These are phyloP conservation scores for Amniataba percoides DNA, from an alignment of 2,797 vertebrate genomes.

Conservation along the genomic window DNA sequence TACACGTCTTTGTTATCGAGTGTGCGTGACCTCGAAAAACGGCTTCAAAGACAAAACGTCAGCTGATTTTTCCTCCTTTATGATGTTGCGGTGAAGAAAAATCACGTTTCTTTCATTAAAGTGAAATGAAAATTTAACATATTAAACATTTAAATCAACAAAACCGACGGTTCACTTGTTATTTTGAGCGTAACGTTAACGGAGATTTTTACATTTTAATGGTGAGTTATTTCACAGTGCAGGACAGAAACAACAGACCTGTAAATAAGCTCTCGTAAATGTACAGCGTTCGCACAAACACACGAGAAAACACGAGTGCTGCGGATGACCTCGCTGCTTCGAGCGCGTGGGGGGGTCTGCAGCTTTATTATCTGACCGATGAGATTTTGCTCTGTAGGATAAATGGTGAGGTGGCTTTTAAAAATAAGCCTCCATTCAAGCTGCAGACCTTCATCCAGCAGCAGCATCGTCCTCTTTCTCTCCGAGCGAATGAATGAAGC, in stretches of 20 bases:
- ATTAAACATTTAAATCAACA: too few relatives aligned
- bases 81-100: too few relatives aligned
- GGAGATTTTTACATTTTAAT: too few relatives aligned
- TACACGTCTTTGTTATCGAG: too few relatives aligned
- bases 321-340: constrained; percentile 11
- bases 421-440: constrained; percentile 26
- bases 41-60: too few relatives aligned
- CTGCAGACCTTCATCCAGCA: background rate
- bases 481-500: background rate
- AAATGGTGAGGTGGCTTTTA: background rate
- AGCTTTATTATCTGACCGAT: constrained; percentile 24
- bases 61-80: too few relatives aligned
- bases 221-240: accelerated
- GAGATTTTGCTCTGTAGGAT: constrained; percentile 3
- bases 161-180: too few relatives aligned
- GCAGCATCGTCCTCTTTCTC: background rate
- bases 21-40: too few relatives aligned
- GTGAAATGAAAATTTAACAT: too few relatives aligned
- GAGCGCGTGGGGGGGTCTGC: background rate
- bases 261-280: background rate
- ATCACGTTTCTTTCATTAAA: too few relatives aligned
- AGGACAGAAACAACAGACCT: background rate
- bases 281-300: background rate
- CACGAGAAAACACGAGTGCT: too few relatives aligned
- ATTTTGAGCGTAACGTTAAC: too few relatives aligned